These are phyloP conservation scores for Cetoscarus ocellatus DNA, from an alignment of 2,797 vertebrate species.

Conservation along the genomic window DNA sequence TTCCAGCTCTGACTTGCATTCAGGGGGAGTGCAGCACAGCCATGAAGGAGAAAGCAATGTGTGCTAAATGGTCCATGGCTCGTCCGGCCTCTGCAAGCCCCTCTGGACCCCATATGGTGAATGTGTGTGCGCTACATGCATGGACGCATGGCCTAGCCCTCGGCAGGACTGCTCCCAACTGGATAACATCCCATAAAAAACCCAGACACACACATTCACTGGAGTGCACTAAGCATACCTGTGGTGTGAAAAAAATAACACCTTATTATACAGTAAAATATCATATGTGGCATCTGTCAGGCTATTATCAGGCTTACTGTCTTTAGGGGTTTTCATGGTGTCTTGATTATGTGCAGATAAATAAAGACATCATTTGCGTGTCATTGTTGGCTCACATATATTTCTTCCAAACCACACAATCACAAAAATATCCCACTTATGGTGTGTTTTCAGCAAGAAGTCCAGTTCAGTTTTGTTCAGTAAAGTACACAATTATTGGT, in stretches of 20 bases:
- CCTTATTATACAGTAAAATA: neutral
- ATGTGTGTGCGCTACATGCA: slow-evolving; percentile 69
- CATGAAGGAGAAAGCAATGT: slow-evolving; percentile 75
- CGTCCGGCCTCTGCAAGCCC: slow-evolving; percentile 58
- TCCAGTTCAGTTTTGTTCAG: too few species aligned
- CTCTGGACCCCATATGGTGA: slow-evolving; percentile 71
- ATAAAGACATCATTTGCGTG: neutral
- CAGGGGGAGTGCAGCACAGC: slow-evolving; percentile 46
- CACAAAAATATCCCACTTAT: neutral
- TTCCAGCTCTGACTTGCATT: slow-evolving; percentile 62
- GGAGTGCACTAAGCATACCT: slow-evolving; percentile 5
- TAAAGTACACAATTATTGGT: too few species aligned
- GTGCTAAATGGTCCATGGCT: slow-evolving; percentile 77
- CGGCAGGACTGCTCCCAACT: slow-evolving; percentile 60
- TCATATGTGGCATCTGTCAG: slow-evolving; percentile 13
- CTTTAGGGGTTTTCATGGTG: neutral
- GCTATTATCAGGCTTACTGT: neutral
- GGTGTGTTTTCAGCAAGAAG: too few species aligned
- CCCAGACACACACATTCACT: slow-evolving; percentile 42
- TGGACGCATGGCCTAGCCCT: slow-evolving; percentile 67
- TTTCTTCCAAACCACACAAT: slow-evolving; percentile 1
- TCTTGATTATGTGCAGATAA: neutral
- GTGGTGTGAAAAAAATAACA: slow-evolving; percentile 1
- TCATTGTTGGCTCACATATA: slow-evolving; percentile 2
- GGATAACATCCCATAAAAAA: slow-evolving; percentile 72